phyloP scores from a whole-genome alignment of 2,888 invertebrate genomes.

The Xanthorhoe designata region DNA sequence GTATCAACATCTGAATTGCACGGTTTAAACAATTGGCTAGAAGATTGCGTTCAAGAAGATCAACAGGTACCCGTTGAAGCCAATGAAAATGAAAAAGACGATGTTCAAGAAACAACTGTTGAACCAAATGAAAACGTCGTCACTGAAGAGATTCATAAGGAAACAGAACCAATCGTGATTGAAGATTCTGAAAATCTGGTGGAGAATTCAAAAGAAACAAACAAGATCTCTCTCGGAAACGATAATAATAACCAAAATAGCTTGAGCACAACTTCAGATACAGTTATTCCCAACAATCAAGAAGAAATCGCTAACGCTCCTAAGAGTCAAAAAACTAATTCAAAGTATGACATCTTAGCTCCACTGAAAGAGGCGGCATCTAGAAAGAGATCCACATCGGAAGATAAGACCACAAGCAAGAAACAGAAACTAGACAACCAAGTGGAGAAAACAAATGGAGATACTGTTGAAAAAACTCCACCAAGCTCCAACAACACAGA shows the following conservation, averaged over 20 bases:
- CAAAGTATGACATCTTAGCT: slow-evolving; percentile 19
- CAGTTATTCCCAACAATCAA: slow-evolving; percentile 74
- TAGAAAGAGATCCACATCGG: slow-evolving; percentile 31
- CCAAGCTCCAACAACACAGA: slow-evolving; percentile 34
- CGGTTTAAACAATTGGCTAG: slow-evolving; percentile 22
- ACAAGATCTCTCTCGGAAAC: slow-evolving; percentile 9
- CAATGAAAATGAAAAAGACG: slow-evolving; percentile 3
- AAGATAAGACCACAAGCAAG: slow-evolving; percentile 20
- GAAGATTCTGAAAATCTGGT: slow-evolving; percentile 26
- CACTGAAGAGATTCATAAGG: slow-evolving; percentile 4
- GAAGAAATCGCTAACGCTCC: slow-evolving; percentile 57
- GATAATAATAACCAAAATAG: slow-evolving; percentile 42
- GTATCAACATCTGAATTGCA: slow-evolving; percentile 11
- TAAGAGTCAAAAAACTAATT: slow-evolving; percentile 33
- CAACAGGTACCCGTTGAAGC: background rate
- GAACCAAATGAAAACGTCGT: background rate
- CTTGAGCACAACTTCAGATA: slow-evolving; percentile 60
- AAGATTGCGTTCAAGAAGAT: slow-evolving; percentile 14
- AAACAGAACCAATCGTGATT: slow-evolving; percentile 7
- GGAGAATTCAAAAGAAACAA: slow-evolving; percentile 8
- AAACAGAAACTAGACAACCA: slow-evolving; percentile 30
- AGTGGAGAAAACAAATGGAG: slow-evolving; percentile 30
- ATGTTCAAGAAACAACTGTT: slow-evolving; percentile 8
- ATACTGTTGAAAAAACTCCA: slow-evolving; percentile 32
- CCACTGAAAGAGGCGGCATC: slow-evolving; percentile 21